Conservation (phyloP, 2,113 vertebrate species). For the Zosterops borbonicus region DNA sequence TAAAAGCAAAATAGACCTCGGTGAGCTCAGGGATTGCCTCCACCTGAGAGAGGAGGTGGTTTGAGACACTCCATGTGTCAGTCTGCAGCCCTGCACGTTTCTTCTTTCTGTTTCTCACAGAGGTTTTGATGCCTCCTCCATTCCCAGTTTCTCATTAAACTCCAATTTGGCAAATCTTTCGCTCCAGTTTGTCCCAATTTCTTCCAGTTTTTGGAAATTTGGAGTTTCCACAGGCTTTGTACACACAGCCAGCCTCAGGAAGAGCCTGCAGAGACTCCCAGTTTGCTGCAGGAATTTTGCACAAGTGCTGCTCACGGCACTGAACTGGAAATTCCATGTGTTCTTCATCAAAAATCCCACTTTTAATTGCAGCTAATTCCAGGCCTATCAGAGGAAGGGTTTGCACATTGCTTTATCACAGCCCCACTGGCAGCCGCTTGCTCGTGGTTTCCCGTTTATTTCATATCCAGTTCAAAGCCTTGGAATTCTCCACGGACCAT, state of each 20-base stretch:
- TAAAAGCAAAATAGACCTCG: neutral
- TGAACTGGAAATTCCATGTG: neutral
- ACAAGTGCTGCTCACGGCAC: neutral
- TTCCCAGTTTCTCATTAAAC: neutral
- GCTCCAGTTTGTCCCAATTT: neutral
- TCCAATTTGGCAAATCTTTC: neutral
- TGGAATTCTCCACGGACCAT: conserved; percentile 2
- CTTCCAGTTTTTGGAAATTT: neutral
- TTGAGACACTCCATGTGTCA: neutral
- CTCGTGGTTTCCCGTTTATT: neutral
- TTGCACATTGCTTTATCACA: conserved; percentile 46
- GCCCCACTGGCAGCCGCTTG: neutral
- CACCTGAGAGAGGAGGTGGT: neutral
- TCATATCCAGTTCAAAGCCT: conserved; percentile 31
- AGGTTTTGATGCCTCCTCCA: neutral
- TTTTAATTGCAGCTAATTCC: conserved; percentile 51
- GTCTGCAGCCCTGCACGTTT: neutral
- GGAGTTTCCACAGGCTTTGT: neutral
- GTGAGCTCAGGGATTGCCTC: neutral
- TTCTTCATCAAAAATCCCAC: neutral
- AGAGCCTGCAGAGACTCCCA: neutral
- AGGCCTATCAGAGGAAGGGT: neutral
- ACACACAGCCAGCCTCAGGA: neutral
- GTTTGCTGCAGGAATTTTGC: neutral
- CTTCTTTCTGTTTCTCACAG: neutral